Base-by-base conservation (phyloP, 2,113 vertebrate species). In the Nematolebias whitei region DNA sequence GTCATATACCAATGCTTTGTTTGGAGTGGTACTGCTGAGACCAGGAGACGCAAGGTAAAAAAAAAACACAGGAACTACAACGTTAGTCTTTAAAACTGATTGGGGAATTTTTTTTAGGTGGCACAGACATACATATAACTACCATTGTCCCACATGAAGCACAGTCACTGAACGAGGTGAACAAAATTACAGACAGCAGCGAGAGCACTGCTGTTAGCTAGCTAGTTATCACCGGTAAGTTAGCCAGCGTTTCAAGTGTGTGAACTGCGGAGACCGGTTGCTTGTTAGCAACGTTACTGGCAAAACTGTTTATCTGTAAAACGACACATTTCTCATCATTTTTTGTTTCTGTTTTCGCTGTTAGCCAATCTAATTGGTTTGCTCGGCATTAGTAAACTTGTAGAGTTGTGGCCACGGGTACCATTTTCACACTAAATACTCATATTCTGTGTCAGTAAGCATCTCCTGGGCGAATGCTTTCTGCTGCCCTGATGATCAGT, bases 1-100 rank as follows among this genome's bases (percentile, higher is more conserved):
- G 95, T 96, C 82, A 98, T 98, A 82, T 98, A 98, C 93, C 96
- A 98, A 91, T 97, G 96, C 93, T 98, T 98, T 95, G 96, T 98
- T 86, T 98, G 96, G 96, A 96, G 95, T 88, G 96, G 96, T 74
- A 95, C 95, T 73, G 95, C 94, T 58, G 96, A 98, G 92, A 95
- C 95, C 91, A 94, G 96, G 89, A 96, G 96, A 93, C 94, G 96
- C 86, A 98, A 98, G 96, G 96, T 96, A 72, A 72, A 63, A 70
- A 78, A 61, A 16, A 19, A 71, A 78, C 65, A 82, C 75, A 62
- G 71, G 60, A 76, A 86, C 82, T 76, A 47, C 63, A 78, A 59
- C 45, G 63, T 35, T 81, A 69, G 54, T 50, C 49, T 73, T 23
- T 60, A 39, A 70, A 68, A 71, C 50, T 57, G 47, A 71, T 74